A percentile compares a stretch with the other conserved stretches of the same genome.
Evolutionary conservation across 2,113 vertebrate genomes (phyloP).

Genomic region (Natator depressus): DNA sequence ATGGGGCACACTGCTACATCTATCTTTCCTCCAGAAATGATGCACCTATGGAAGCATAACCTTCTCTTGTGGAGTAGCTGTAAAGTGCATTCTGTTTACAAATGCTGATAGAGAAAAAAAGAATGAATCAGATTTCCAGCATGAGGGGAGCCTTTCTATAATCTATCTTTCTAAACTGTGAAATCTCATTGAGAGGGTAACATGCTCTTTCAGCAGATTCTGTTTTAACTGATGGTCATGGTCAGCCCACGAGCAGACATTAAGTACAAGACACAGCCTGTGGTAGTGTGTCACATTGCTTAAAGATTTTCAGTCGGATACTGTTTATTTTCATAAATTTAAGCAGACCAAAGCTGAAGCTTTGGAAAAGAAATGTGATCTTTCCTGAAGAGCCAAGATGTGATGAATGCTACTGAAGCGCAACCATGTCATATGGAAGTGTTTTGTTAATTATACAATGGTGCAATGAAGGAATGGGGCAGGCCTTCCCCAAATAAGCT

Average conservation of each 20-base stretch:
- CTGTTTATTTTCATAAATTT: not conserved
- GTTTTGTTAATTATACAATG: not conserved
- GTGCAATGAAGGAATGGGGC: not conserved
- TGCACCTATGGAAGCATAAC: not conserved
- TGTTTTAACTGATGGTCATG: not conserved
- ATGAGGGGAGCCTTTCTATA: not conserved
- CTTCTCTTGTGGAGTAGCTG: fast-evolving
- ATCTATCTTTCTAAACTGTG: not conserved
- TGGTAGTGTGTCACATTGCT: not conserved
- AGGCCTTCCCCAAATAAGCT: not conserved
- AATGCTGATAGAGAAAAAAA: not conserved
- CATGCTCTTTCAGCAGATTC: not conserved
- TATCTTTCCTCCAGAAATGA: not conserved
- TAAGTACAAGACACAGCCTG: not conserved
- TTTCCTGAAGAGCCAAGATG: not conserved
- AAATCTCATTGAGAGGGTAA: not conserved
- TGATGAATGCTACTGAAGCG: not conserved
- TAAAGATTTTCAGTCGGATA: not conserved
- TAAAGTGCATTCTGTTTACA: not conserved
- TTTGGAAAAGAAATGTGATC: fast-evolving
- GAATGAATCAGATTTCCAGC: not conserved
- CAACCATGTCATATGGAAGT: not conserved
- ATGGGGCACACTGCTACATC: not conserved
- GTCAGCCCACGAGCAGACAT: not conserved
- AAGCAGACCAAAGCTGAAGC: not conserved